A percentile compares a stretch with the other conserved stretches of the same genome.
phyloP scores from a whole-genome alignment of 2,888 invertebrate genomes.

The Torymus auratus region DNA sequence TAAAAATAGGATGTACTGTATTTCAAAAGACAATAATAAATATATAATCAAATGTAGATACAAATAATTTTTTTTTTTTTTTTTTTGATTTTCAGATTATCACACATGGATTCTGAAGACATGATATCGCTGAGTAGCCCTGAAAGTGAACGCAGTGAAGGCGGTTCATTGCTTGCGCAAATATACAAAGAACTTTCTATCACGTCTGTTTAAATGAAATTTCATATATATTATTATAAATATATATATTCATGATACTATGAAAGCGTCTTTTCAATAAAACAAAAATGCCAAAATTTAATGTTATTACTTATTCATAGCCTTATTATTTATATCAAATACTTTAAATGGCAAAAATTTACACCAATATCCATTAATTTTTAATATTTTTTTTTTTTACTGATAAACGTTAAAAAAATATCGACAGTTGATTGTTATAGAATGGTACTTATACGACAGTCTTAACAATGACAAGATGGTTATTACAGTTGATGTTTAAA shows the following conservation, averaged over 20 bases:
- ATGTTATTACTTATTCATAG: conserved; percentile 46
- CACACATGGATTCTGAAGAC: conserved; percentile 66
- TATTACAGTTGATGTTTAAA: conserved; percentile 44
- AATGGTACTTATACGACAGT: conserved; percentile 39
- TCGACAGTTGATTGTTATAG: conserved; percentile 47
- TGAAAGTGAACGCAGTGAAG: conserved; percentile 66
- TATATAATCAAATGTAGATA: not conserved
- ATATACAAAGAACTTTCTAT: conserved; percentile 74
- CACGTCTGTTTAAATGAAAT: conserved; percentile 69
- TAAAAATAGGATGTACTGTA: not conserved
- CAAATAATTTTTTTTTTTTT: conserved; percentile 33
- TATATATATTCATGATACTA: conserved; percentile 43
- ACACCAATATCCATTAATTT: conserved; percentile 22
- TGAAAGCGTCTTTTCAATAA: conserved; percentile 51
- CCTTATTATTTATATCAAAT: conserved; percentile 26
- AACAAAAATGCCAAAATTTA: conserved; percentile 48
- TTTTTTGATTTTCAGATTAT: conserved; percentile 64
- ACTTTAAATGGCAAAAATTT: not conserved
- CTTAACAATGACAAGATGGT: conserved; percentile 44
- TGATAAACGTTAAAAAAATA: conserved; percentile 50
- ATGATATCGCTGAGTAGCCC: conserved; percentile 70
- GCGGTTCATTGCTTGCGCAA: conserved; percentile 70
- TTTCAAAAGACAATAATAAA: conserved; percentile 1
- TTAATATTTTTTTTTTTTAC: conserved; percentile 35
- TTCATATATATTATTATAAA: conserved; percentile 26